Evolutionary conservation across 2,797 vertebrate species (phyloP).

Genomic region (Lophotriccus pileatus): DNA sequence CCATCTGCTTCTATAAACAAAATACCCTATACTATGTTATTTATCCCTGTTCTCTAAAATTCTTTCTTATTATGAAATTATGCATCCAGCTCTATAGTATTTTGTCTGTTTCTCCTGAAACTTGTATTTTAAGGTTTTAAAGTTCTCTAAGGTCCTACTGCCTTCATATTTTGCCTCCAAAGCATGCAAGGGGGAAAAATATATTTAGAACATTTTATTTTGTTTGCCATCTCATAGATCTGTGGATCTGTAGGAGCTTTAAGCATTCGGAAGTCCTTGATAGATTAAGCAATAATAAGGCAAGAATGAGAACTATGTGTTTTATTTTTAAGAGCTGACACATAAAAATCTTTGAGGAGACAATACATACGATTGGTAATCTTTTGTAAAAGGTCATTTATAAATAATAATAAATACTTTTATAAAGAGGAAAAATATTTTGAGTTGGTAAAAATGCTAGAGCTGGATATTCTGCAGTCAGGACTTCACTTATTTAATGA

Average conservation of each 20-base stretch:
- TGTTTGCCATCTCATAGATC: neutral
- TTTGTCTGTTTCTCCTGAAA: neutral
- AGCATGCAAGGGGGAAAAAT: neutral
- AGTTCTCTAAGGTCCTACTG: neutral
- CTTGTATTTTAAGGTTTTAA: neutral
- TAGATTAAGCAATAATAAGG: constrained; percentile 50
- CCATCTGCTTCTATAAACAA: neutral
- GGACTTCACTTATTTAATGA: neutral
- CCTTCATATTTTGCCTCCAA: neutral
- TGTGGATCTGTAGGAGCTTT: constrained; percentile 1
- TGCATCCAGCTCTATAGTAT: neutral
- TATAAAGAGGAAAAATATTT: constrained; percentile 42
- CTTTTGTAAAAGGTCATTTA: constrained; percentile 18
- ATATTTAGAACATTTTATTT: neutral
- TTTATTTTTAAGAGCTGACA: constrained; percentile 18
- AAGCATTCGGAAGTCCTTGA: neutral
- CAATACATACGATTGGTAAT: constrained; percentile 5
- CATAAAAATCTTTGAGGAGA: constrained; percentile 37
- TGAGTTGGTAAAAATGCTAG: constrained; percentile 23
- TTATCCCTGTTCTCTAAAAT: neutral
- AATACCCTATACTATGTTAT: neutral
- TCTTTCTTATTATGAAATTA: neutral
- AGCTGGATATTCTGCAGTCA: neutral
- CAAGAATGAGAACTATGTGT: constrained; percentile 11
- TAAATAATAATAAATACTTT: constrained; percentile 35